Conservation (phyloP, 2,888 invertebrate genomes). For the Hirtodrosophila duncani region DNA sequence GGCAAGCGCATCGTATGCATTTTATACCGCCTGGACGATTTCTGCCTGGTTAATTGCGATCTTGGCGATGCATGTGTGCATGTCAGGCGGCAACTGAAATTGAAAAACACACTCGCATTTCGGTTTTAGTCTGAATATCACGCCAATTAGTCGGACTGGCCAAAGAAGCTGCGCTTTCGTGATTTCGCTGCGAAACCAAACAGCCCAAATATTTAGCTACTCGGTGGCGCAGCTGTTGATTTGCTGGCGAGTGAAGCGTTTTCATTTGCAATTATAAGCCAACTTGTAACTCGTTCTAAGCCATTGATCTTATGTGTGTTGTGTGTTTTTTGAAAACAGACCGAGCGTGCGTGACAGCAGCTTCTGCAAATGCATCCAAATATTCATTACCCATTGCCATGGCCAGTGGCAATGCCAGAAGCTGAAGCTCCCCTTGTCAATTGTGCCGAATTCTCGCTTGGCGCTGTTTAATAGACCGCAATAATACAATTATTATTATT, state of each 20-base stretch:
- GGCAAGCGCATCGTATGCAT: conserved; percentile 62
- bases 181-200: conserved; percentile 61
- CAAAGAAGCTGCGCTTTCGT: conserved; percentile 63
- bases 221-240: conserved; percentile 5
- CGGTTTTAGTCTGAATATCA: conserved; percentile 76
- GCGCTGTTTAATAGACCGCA: conserved; percentile 59
- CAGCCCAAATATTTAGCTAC: conserved; percentile 29
- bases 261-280: conserved; percentile 54
- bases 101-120: conserved; percentile 52
- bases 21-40: conserved; percentile 67
- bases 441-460: conserved; percentile 22
- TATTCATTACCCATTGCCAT: conserved; percentile 3
- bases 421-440: conserved; percentile 12
- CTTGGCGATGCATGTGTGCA: conserved; percentile 49
- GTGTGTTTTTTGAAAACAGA: conserved; percentile 38
- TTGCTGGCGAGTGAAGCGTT: conserved; percentile 34
- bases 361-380: conserved; percentile 13
- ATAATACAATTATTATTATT: conserved; percentile 30
- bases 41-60: conserved; percentile 49
- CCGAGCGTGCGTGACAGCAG: conserved; percentile 48
- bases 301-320: conserved; percentile 68
- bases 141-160: conserved; percentile 60
- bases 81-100: conserved; percentile 54
- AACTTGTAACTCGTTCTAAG: conserved; percentile 65
- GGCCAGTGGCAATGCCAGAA: conserved; percentile 26